A percentile compares a stretch with the other conserved stretches of the same genome.
Evolutionary conservation across 1,140 invertebrate species (phyloP).

Genomic region (Ostrea edulis): DNA sequence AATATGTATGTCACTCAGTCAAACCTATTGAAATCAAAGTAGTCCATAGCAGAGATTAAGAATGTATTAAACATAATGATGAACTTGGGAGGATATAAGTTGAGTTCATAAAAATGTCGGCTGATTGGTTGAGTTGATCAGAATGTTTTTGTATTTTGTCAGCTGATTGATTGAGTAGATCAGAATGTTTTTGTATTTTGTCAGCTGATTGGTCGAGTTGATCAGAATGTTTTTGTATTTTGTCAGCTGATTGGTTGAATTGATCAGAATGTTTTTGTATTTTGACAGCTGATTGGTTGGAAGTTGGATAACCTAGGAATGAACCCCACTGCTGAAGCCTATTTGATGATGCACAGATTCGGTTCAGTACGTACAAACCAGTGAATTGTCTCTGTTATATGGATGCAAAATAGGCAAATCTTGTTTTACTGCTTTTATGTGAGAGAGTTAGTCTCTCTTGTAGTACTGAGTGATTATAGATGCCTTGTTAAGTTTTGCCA

Average conservation of each 20-base stretch:
- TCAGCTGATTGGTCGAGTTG: too few species aligned
- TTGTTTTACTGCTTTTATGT: neutral
- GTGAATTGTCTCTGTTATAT: neutral
- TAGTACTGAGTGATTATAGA: neutral
- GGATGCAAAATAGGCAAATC: neutral
- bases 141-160: too few species aligned
- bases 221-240: constrained; percentile 32
- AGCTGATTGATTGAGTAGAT: too few species aligned
- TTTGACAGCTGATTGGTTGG: constrained; percentile 77
- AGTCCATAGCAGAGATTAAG: too few species aligned
- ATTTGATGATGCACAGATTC: constrained; percentile 92
- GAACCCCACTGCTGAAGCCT: constrained; percentile 77
- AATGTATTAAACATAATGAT: too few species aligned
- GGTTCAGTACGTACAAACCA: constrained; percentile 84
- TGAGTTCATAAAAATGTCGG: too few species aligned
- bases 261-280: constrained; percentile 16
- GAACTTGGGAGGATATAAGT: too few species aligned
- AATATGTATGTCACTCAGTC: too few species aligned
- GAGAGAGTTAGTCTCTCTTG: neutral
- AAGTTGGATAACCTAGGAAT: constrained; percentile 77
- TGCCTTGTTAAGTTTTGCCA: neutral
- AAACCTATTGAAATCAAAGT: too few species aligned
- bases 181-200: too few species aligned
- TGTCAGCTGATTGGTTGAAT: constrained; percentile 60
- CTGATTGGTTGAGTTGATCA: too few species aligned